These are phyloP conservation scores for Pollenia labialis DNA, from an alignment of 2,888 invertebrate genomes.

Conservation along the genomic window DNA sequence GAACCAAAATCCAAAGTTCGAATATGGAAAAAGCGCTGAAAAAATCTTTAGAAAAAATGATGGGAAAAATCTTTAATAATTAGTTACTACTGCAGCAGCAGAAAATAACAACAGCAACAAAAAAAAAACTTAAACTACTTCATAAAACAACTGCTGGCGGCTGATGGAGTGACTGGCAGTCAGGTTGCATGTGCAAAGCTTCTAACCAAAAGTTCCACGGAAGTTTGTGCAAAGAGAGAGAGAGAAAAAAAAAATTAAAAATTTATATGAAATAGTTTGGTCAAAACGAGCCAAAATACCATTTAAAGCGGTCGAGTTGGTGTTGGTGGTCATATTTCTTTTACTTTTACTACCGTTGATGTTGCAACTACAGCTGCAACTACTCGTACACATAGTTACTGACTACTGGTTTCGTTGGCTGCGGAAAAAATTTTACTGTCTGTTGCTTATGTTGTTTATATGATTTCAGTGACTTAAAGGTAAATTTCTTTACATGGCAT, in stretches of 20 bases:
- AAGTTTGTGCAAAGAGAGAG: background rate
- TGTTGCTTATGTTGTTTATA: background rate
- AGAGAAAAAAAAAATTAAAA: slow-evolving; percentile 8
- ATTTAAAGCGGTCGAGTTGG: slow-evolving; percentile 19
- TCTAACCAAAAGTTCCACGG: slow-evolving; percentile 35
- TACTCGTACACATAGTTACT: background rate
- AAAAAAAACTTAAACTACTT: slow-evolving; percentile 36
- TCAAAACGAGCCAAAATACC: slow-evolving; percentile 20
- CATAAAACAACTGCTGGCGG: slow-evolving; percentile 40
- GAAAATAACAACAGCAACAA: background rate
- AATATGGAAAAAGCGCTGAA: slow-evolving; percentile 1
- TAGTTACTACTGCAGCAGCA: slow-evolving; percentile 38
- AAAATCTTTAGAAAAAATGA: background rate
- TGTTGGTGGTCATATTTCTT: slow-evolving; percentile 49
- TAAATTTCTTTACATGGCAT: background rate
- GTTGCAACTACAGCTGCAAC: background rate
- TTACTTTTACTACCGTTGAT: slow-evolving; percentile 11
- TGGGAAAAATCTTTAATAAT: slow-evolving; percentile 63
- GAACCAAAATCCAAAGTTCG: slow-evolving; percentile 38
- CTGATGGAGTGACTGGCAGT: slow-evolving; percentile 31
- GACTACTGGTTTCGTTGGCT: background rate
- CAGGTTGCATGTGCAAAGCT: slow-evolving; percentile 35
- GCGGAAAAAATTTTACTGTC: background rate
- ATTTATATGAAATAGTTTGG: slow-evolving; percentile 31
- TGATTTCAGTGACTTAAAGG: slow-evolving; percentile 17